These are phyloP conservation scores for Leptobrachium ailaonicum DNA, from an alignment of 2,113 vertebrate genomes.

Conservation along the genomic window DNA sequence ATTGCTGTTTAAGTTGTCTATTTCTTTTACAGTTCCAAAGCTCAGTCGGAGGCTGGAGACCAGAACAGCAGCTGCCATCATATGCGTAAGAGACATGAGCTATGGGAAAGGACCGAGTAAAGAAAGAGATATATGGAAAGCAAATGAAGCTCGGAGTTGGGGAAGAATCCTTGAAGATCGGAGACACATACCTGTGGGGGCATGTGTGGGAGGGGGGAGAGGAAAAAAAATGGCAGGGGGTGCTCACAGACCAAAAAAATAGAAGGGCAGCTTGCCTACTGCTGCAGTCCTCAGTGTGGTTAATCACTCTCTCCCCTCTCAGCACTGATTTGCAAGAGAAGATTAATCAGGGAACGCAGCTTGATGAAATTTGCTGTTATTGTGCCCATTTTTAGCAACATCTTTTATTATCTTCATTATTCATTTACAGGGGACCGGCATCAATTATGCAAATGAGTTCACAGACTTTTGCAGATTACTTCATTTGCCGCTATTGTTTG, in stretches of 20 bases:
- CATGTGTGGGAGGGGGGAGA: background rate
- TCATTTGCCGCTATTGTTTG: conserved; percentile 93
- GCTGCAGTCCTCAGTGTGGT: conserved; percentile 78
- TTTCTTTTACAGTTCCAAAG: conserved; percentile 55
- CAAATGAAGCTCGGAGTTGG: background rate
- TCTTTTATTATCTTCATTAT: conserved; percentile 99
- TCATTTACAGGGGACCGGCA: conserved; percentile 92
- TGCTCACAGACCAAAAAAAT: conserved; percentile 62
- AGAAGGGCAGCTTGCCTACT: conserved; percentile 71
- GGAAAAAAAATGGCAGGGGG: conserved; percentile 19
- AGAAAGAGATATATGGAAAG: conserved; percentile 21
- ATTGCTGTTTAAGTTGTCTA: conserved; percentile 53
- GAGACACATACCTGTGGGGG: conserved; percentile 8
- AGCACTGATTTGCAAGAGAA: conserved; percentile 94
- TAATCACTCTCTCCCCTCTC: conserved; percentile 86
- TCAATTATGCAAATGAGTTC: conserved; percentile 99
- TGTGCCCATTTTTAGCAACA: conserved; percentile 99
- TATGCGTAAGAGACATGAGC: conserved; percentile 52
- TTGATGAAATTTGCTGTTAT: conserved; percentile 99
- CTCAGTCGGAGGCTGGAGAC: conserved; percentile 58
- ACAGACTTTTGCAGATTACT: conserved; percentile 95
- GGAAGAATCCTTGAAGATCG: conserved; percentile 1
- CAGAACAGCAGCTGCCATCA: conserved; percentile 64
- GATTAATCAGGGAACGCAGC: conserved; percentile 97
- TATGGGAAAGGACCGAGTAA: conserved; percentile 26